phyloP scores from a whole-genome alignment of 2,113 vertebrate genomes.

The Glaucidium brasilianum region DNA sequence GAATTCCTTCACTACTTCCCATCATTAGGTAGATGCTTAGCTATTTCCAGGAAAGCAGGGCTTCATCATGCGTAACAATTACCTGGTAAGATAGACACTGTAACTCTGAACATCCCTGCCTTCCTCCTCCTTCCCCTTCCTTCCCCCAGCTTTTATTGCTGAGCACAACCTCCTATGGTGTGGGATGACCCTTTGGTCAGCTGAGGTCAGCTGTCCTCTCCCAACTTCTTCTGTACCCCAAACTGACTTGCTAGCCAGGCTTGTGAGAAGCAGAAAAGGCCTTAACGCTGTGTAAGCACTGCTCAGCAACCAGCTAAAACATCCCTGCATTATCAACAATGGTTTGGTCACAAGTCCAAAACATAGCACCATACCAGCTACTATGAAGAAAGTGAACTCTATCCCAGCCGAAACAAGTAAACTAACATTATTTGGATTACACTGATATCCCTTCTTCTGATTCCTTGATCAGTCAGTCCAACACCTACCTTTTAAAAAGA shows the following conservation, averaged over 20 bases:
- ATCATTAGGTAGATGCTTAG: neutral
- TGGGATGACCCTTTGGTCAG: neutral
- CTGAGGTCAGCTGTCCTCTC: neutral
- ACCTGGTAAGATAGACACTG: neutral
- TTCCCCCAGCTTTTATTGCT: neutral
- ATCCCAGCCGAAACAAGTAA: neutral
- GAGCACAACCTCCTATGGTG: neutral
- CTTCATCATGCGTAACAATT: neutral
- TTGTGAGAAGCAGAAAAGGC: neutral
- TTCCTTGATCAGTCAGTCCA: neutral
- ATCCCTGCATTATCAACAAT: neutral
- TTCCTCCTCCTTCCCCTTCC: neutral
- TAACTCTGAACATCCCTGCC: neutral
- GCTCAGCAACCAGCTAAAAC: neutral
- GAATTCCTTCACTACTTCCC: neutral
- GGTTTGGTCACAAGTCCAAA: neutral
- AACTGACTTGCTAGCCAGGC: accelerated
- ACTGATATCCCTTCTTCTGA: neutral
- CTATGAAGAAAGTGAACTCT: neutral
- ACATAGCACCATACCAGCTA: neutral
- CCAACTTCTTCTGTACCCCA: neutral
- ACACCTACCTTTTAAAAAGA: neutral
- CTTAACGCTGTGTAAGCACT: neutral
- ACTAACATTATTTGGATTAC: neutral
- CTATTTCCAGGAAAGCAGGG: neutral